Conservation (phyloP, 2,888 invertebrate genomes). For the Drosophila kambysellisi region DNA sequence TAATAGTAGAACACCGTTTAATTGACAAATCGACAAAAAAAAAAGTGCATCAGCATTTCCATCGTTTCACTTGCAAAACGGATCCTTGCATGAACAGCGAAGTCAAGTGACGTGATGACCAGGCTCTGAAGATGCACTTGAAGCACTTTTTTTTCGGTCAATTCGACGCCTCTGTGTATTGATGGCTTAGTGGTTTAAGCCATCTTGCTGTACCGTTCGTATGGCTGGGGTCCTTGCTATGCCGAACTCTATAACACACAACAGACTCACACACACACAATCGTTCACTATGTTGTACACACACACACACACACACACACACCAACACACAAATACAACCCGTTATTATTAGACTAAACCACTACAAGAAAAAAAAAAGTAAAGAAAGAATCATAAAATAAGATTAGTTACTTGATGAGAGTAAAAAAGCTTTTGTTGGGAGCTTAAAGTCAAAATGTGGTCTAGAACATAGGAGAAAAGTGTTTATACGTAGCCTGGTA, state of each 20-base stretch:
- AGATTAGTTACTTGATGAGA: constrained; percentile 32
- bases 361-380: neutral
- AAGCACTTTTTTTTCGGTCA: no score
- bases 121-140: no score
- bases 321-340: constrained; percentile 10
- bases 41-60: no score
- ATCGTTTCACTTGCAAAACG: no score
- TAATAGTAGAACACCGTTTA: neutral
- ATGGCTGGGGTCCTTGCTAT: neutral
- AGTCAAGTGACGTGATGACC: no score
- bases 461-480: constrained; percentile 12
- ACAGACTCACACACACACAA: neutral
- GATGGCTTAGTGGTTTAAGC: neutral
- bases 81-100: no score
- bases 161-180: no score
- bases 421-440: constrained; percentile 12
- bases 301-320: constrained; percentile 18
- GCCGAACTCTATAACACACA: neutral
- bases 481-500: constrained; percentile 26
- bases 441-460: constrained; percentile 18
- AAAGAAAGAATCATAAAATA: constrained; percentile 41
- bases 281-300: neutral
- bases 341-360: neutral
- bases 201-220: neutral
- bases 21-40: no score